Conservation (phyloP, 1,140 invertebrate genomes). For the Chelonus insularis region DNA sequence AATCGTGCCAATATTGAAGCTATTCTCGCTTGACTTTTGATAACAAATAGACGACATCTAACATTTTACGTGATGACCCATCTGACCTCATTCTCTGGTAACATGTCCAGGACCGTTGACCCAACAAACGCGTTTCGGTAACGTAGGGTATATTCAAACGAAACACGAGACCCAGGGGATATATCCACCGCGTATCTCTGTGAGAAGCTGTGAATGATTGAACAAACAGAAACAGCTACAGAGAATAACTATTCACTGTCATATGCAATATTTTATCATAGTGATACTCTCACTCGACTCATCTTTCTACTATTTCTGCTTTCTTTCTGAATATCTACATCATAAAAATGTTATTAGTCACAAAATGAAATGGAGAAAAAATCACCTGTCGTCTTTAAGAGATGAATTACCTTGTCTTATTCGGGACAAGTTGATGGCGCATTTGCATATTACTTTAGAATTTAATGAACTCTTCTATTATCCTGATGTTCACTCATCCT, state of each 20-base stretch:
- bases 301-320: neutral
- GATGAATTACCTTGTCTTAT: no score
- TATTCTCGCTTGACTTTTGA: no score
- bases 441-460: no score
- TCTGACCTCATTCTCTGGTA: neutral
- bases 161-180: slow-evolving; percentile 24
- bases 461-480: no score
- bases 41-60: neutral
- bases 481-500: no score
- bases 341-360: no score
- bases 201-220: slow-evolving; percentile 25
- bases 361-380: no score
- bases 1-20: no score
- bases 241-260: slow-evolving; percentile 21
- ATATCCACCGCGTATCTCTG: neutral
- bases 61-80: slow-evolving; percentile 14
- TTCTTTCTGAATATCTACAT: neutral
- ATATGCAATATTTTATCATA: slow-evolving; percentile 3
- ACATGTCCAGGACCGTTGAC: slow-evolving; percentile 28
- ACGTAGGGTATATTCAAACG: slow-evolving; percentile 20
- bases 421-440: no score
- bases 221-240: slow-evolving; percentile 20
- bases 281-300: neutral
- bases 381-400: no score
- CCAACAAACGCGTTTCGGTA: slow-evolving; percentile 27